Evolutionary conservation across 2,113 vertebrate genomes (phyloP), one percentile per base, ranked within the genome.

Genomic region (Pangasianodon gigas): DNA sequence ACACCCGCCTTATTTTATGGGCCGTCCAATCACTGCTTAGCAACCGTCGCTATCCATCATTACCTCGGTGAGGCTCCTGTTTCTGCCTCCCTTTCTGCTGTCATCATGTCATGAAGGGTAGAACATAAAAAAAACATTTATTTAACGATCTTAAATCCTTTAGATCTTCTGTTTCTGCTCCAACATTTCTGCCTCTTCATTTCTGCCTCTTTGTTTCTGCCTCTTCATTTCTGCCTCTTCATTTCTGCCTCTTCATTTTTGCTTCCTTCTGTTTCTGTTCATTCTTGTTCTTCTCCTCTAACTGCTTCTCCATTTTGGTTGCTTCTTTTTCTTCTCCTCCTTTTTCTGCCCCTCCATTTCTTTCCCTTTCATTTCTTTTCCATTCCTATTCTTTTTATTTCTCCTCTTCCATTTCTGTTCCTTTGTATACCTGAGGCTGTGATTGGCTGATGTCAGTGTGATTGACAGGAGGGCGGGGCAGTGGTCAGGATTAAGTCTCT

Each of bases 401-500:
- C 26, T 69, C 29, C n/a, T 32, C 4, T 14, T 32, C n/a, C 11
- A 16, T 24, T 46, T 46, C 13, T 75, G 6, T 24, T 44, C 2
- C 21, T 44, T 75, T 79, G 44, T 48, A 4, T 48, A 79, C 21
- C 44, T 13, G 21, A 79, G 37, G 10, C 44, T 79, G 44, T 26
- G 75, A 79, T 48, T 51, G 75, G 75, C 24, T 51, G 46, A 79
- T 51, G 24, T 51, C 10, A 14, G 10, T 29, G 79, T 81, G 48
- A 81, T 81, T 54, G 79, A 81, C 79, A 54, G 79, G 48, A 13
- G 80, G 52, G 51, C 52, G 18, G 80, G 52, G 52, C 80, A 56
- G 51, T 37, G 1, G 2, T 18, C 51, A 51, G 48, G 77, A 80
- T 51, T 77, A 75, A 75, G 32, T 21, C 37, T 8, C 14, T 16